A percentile compares a stretch with the other conserved stretches of the same genome.
phyloP scores from a whole-genome alignment of 1,140 invertebrate species.

The Lanistes nyassanus region DNA sequence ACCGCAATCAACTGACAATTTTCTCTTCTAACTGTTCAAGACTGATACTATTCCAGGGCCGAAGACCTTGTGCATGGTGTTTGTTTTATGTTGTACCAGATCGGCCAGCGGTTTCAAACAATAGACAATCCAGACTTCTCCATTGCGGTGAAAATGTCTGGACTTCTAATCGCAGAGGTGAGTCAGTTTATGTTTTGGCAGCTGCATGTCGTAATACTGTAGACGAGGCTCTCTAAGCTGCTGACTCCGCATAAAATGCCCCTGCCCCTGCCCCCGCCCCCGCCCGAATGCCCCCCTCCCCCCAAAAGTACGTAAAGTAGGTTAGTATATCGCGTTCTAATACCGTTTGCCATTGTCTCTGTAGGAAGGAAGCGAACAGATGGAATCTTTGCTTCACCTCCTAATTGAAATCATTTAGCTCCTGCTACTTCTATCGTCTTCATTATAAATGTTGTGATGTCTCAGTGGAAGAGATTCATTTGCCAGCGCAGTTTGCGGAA shows the following conservation, averaged over 20 bases:
- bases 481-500: too few relatives aligned
- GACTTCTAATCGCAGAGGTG: slow-evolving; percentile 36
- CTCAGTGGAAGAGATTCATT: too few relatives aligned
- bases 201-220: not conserved
- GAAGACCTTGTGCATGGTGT: not conserved
- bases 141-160: slow-evolving; percentile 33
- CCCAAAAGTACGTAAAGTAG: too few relatives aligned
- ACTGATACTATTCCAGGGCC: too few relatives aligned
- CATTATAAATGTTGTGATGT: too few relatives aligned
- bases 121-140: slow-evolving; percentile 32
- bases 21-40: not conserved
- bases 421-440: too few relatives aligned
- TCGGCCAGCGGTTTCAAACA: slow-evolving; percentile 37
- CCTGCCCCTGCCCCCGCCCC: not conserved
- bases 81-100: slow-evolving; percentile 18
- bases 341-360: too few relatives aligned
- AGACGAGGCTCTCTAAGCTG: not conserved
- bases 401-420: too few relatives aligned
- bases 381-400: too few relatives aligned
- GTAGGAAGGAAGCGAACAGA: too few relatives aligned
- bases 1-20: not conserved
- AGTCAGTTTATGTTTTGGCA: not conserved
- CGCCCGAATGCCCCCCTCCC: not conserved
- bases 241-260: not conserved
- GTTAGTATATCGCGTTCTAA: too few relatives aligned